Conservation (phyloP, 2,797 vertebrate genomes). For the Tadarida brasiliensis region DNA sequence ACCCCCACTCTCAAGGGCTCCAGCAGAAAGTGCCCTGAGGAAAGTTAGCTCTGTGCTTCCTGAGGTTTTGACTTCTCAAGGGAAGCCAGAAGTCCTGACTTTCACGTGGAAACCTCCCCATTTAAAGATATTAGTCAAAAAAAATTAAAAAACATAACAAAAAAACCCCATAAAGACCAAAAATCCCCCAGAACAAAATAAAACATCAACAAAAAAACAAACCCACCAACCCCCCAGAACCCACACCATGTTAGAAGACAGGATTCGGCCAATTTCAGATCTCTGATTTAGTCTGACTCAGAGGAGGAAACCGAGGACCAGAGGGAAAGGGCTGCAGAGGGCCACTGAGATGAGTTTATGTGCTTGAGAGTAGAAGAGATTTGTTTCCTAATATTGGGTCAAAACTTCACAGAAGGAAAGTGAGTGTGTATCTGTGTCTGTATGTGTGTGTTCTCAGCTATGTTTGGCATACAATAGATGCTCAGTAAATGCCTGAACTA, state of each 20-base stretch:
- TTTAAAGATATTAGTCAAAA: neutral
- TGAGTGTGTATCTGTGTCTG: neutral
- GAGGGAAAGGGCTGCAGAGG: neutral
- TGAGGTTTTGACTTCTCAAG: neutral
- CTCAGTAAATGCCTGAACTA: neutral
- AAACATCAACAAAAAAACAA: neutral
- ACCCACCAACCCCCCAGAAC: neutral
- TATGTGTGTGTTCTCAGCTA: neutral
- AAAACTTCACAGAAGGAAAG: neutral
- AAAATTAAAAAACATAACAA: neutral
- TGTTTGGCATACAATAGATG: neutral
- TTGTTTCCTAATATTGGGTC: neutral
- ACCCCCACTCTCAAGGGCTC: neutral
- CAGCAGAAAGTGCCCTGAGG: neutral
- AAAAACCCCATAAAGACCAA: neutral
- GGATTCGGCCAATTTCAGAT: neutral
- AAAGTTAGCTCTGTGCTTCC: neutral
- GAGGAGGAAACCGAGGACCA: neutral
- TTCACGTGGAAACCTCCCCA: neutral
- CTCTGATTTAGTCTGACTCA: neutral
- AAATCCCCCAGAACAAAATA: neutral
- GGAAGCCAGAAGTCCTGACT: neutral
- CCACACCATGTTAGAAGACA: neutral
- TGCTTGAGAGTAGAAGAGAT: neutral
- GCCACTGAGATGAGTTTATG: neutral